Percentiles rank a stretch among this genome's conserved stretches.
Conservation (phyloP, 2,888 invertebrate genomes). For the Athalia circularis region DNA sequence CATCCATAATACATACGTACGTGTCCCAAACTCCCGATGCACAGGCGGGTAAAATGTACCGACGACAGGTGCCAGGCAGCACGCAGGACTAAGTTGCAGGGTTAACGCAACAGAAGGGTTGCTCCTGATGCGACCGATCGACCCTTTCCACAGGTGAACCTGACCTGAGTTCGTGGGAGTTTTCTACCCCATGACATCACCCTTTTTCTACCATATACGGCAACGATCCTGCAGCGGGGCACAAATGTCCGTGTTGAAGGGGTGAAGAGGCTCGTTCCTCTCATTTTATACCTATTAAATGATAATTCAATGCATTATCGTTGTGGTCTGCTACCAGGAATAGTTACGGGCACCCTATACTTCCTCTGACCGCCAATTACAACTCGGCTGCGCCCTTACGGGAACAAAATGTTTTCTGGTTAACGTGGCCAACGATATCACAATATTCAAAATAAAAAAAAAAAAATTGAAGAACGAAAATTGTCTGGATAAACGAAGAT, state of each 20-base stretch:
- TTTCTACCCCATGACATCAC: slow-evolving; percentile 33
- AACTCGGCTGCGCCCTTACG: background rate
- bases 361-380: background rate
- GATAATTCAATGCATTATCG: slow-evolving; percentile 46
- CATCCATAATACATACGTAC: background rate
- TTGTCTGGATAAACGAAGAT: too few species aligned
- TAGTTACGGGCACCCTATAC: slow-evolving; percentile 10
- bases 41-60: slow-evolving; percentile 46
- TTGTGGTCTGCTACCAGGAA: slow-evolving; percentile 32
- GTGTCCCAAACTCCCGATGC: background rate
- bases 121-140: slow-evolving; percentile 17
- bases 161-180: slow-evolving; percentile 51
- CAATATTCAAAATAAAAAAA: too few species aligned
- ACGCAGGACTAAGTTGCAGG: slow-evolving; percentile 48
- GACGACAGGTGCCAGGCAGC: slow-evolving; percentile 46
- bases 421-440: too few species aligned
- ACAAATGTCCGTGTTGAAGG: slow-evolving; percentile 39
- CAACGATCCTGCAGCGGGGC: slow-evolving; percentile 3
- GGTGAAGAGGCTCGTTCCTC: slow-evolving; percentile 45
- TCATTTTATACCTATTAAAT: slow-evolving; percentile 56
- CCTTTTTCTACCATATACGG: slow-evolving; percentile 18
- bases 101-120: slow-evolving; percentile 57
- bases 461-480: background rate
- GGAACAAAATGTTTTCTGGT: background rate
- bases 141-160: slow-evolving; percentile 65